phyloP scores from a whole-genome alignment of 2,113 vertebrate species.

The Elachura formosa region DNA sequence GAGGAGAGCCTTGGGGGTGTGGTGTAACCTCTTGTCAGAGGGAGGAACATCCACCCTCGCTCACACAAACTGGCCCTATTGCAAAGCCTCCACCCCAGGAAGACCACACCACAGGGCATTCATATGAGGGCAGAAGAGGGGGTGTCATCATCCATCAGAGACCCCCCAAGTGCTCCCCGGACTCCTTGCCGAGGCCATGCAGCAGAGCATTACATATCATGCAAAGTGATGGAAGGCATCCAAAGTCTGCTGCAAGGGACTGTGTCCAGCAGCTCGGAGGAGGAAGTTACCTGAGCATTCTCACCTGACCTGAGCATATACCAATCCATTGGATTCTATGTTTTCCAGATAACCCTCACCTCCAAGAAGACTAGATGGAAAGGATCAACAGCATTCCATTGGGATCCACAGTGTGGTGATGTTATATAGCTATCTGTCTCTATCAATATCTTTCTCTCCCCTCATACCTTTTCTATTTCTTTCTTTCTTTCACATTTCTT shows the following conservation, averaged over 20 bases:
- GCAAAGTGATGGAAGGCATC: no score
- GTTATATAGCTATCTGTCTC: background rate
- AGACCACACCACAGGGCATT: no score
- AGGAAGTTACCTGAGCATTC: background rate
- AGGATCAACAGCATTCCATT: accelerated
- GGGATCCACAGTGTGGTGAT: accelerated
- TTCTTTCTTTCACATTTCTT: background rate
- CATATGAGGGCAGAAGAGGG: background rate
- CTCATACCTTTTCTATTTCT: background rate
- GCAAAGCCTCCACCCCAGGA: background rate
- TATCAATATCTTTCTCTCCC: background rate
- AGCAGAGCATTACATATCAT: background rate
- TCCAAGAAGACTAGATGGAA: background rate
- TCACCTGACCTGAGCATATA: accelerated
- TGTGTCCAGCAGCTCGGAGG: no score
- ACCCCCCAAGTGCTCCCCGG: background rate
- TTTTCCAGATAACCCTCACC: background rate
- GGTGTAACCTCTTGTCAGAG: background rate
- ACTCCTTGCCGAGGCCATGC: background rate
- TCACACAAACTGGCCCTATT: background rate
- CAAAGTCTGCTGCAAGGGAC: background rate
- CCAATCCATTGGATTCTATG: background rate
- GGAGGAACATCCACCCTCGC: background rate
- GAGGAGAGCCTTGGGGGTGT: background rate
- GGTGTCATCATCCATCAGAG: background rate